Conservation (phyloP, 2,797 vertebrate species). For the Fratercula arctica region DNA sequence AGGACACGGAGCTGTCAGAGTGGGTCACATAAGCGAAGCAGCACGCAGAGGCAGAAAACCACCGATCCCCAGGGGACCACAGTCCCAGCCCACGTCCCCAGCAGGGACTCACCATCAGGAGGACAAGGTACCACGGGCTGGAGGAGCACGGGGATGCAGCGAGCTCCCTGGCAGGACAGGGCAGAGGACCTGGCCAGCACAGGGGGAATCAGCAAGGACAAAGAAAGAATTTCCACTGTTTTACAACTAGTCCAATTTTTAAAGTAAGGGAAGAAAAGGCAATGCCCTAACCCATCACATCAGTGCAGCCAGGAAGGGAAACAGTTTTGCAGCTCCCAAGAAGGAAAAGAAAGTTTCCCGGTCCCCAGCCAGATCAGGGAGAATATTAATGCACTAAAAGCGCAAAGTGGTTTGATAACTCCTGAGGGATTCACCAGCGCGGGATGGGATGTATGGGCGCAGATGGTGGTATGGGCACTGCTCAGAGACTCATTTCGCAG, state of each 20-base stretch:
- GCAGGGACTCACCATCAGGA: not conserved
- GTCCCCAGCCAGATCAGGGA: not conserved
- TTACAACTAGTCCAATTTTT: not conserved
- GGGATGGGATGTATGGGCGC: not conserved
- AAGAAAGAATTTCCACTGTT: not conserved
- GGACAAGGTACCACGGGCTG: not conserved
- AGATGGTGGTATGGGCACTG: too few relatives aligned
- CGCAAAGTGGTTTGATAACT: not conserved
- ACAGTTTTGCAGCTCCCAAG: not conserved
- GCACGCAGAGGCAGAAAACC: not conserved
- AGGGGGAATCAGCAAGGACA: not conserved
- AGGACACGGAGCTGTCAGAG: not conserved
- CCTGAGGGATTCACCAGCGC: not conserved
- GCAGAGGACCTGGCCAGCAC: not conserved
- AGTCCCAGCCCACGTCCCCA: not conserved
- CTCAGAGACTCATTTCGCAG: not conserved
- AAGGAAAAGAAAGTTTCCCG: not conserved
- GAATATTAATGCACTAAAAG: not conserved
- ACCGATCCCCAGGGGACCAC: fast-evolving
- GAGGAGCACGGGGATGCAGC: not conserved
- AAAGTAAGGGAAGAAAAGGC: not conserved
- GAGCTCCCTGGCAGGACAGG: not conserved
- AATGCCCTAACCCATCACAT: not conserved
- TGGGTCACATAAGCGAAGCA: not conserved
- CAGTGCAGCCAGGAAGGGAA: not conserved